Evolutionary conservation across 2,113 vertebrate genomes (phyloP), one percentile per base, ranked within the genome.

Genomic region (Eolophus roseicapilla): DNA sequence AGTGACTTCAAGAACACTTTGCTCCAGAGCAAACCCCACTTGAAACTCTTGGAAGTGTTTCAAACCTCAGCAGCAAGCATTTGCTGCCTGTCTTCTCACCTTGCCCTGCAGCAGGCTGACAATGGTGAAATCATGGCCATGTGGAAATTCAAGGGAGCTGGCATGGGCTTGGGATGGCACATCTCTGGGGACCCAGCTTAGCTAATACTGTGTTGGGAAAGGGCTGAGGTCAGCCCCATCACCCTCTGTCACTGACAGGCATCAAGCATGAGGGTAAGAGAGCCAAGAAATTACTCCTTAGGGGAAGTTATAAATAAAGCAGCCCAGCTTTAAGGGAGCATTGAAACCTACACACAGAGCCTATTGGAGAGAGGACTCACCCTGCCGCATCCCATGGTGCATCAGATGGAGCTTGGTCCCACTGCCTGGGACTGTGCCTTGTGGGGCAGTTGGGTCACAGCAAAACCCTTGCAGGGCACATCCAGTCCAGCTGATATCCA

Each of bases 11-110:
- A 15, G 49, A 75, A 59, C 44, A 27, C 12, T 73, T 62, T 68
- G 37, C 41, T 55, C 87, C 52, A 28, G 31, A 82, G 37, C 16
- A 94, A 92, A 63, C 5, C 17, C 25, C 37, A 6, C 23, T 6
- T 33, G 14, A 74, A 90, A 68, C 14, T 55, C 57, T 10, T 53
- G 9, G 71, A 79, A 86, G 17, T 5, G 5, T 67, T 92, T 74
- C 23, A 62, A 92, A 70, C 19, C 24, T n/a, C 2, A 0, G 41
- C 43, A 60, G 44, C 0, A 2, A 63, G 47, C 0, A 1, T 44
- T 53, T 86, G 53, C 60, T 73, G 65, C 17, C 39, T 69, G 17
- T 43, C 79, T 88, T 49, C 47, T 67, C 79, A 70, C 71, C 76
- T 88, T 47, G 33, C 50, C 37, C 37, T 0, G 1, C 41, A 43